Evolutionary conservation across 2,797 vertebrate genomes (phyloP), one percentile per base, ranked within the genome.

Genomic region (Xenentodon cancila): DNA sequence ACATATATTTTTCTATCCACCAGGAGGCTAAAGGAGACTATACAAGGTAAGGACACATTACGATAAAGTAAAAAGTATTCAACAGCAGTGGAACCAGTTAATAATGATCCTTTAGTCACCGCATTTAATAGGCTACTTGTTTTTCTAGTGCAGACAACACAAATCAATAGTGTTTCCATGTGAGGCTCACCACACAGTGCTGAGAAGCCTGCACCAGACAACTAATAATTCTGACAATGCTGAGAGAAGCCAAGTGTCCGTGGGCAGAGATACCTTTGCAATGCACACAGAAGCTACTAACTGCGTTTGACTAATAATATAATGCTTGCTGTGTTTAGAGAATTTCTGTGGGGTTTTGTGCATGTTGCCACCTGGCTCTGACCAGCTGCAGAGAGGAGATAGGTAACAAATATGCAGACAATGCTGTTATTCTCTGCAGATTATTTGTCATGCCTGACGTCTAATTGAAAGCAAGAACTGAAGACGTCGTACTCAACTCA

Each of bases 21-120:
- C 86, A 99, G 97, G 97, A 99, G 92, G 95, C 96, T 52, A 98
- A 97, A 88, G 97, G 97, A 56, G 96, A 99, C 93, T 97, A 93
- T 71, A 89, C 84, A 25, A 93, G 93, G 94, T 94, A 82, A 90
- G 91, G 53, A 51, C 65, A 47, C 64, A 64, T 75, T 3, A 66
- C 66, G 57, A 71, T 58, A 46, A 34, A 21, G 43, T 64, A 54
- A 73, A 52, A 69, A 71, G 75, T 83, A 79, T 88, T 89, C 85
- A 89, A 79, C 73, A 71, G 51, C 68, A 73, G 68, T 49, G 47
- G 68, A 65, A 73, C 54, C 64, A 74, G 73, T 88, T 82, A 80
- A 81, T 80, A 71, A 69, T 52, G 42, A 71, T 71, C 75, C 82
- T 71, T 83, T 65, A 81, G 66, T 9, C 7, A 61, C 80, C 61